These are phyloP conservation scores for Drosophila quasianomalipes DNA, from an alignment of 2,888 invertebrate genomes.

Conservation along the genomic window DNA sequence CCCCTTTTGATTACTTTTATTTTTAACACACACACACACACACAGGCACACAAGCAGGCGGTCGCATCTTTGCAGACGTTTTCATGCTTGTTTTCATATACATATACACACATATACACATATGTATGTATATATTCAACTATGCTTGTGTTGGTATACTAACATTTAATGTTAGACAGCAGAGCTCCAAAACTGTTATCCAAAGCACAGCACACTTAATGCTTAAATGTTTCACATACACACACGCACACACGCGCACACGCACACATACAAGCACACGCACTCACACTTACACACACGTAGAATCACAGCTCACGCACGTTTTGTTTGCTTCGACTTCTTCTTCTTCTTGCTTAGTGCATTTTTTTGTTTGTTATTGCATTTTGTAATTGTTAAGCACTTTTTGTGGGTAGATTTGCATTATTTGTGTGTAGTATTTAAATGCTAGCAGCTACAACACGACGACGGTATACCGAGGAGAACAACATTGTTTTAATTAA, in stretches of 20 bases:
- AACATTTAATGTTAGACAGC: conserved; percentile 72
- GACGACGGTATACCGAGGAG: conserved; percentile 40
- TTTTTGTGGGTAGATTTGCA: conserved; percentile 39
- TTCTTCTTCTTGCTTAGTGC: conserved; percentile 41
- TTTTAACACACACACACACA: conserved; percentile 62
- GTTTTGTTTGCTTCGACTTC: conserved; percentile 50
- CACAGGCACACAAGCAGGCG: conserved; percentile 16
- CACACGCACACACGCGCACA: conserved; percentile 25
- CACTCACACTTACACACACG: conserved; percentile 26
- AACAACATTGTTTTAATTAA: conserved; percentile 60
- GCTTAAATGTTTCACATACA: conserved; percentile 74
- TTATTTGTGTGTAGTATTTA: conserved; percentile 27
- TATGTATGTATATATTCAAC: conserved; percentile 21
- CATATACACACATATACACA: conserved; percentile 3
- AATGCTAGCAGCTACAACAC: conserved; percentile 32
- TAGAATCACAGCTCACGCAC: conserved; percentile 59
- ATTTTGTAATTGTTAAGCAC: conserved; percentile 44
- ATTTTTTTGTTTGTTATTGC: conserved; percentile 43
- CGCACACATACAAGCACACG: conserved; percentile 16
- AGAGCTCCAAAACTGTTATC: conserved; percentile 58
- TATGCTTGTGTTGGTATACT: conserved; percentile 71
- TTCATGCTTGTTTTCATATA: conserved; percentile 40
- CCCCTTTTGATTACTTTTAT: conserved; percentile 77
- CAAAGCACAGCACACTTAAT: conserved; percentile 62
- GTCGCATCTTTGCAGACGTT: conserved; percentile 63